Evolutionary conservation across 2,888 invertebrate genomes (phyloP), one percentile per base, ranked within the genome.

Genomic region (Scaptodrosophila latifasciaeformis): DNA sequence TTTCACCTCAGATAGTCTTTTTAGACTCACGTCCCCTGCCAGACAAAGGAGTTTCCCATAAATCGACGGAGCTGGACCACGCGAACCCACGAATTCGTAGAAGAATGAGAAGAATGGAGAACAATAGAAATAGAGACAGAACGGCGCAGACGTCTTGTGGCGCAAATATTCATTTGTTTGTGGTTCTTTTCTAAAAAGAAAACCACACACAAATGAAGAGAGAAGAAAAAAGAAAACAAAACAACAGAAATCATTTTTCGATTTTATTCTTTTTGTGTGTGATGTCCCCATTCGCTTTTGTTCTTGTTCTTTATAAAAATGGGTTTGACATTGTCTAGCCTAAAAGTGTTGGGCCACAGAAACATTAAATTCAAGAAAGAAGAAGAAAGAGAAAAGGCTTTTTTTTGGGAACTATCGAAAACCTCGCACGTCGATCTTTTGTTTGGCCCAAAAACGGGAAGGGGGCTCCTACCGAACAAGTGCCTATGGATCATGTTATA

Each of bases 371-470:
- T n/a, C n/a, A n/a, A n/a, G 37, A 39, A 39, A 35, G 37, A 39
- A 27, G 31, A 42, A 24, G 56, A 52, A 29, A 15, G 24, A 53
- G 40, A 42, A 46, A 43, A 30, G 46, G 19, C 17, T 45, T 29
- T 12, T n/a, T n/a, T n/a, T n/a, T 24, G 35, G 27, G n/a, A 51
- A 49, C 30, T 34, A 47, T 12, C 42, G 19, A 50, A 65, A 59
- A n/a, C n/a, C n/a, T n/a, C 70, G 58, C 76, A 78, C 76, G 72
- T 72, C 37, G 76, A 71, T 75, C 71, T 78, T 65, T 67, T 67
- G 65, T 67, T 34, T 53, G 31, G 12, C 5, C 12, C 9, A 13
- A 51, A 52, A 15, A 21, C 6, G 31, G 57, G 45, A 12, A 12
- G 24, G 21, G n/a, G 43, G 13, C 12, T n/a, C 29, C 29, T 12